A percentile compares a stretch with the other conserved stretches of the same genome.
phyloP scores from a whole-genome alignment of 2,113 vertebrate species.

The Lepus americanus region DNA sequence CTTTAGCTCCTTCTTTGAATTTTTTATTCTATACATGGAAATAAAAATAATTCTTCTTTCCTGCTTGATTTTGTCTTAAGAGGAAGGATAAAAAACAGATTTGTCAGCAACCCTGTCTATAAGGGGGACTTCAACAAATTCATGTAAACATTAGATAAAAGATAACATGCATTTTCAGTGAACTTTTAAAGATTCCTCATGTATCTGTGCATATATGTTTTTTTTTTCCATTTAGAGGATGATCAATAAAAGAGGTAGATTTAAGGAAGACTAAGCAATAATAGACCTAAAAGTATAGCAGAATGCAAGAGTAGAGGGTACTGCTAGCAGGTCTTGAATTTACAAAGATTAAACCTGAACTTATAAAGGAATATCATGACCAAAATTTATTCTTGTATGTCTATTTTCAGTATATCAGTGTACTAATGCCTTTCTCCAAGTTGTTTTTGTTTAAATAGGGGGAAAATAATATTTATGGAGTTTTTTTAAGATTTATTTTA shows the following conservation, averaged over 20 bases:
- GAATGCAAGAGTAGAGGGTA: background rate
- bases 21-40: constrained; percentile 29
- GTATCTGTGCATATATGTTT: background rate
- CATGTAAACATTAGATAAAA: too few species aligned
- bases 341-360: background rate
- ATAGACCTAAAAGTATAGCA: background rate
- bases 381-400: background rate
- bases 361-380: constrained; percentile 26
- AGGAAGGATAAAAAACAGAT: background rate
- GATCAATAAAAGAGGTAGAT: background rate
- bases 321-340: background rate
- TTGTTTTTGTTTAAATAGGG: background rate
- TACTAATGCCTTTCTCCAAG: background rate
- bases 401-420: background rate
- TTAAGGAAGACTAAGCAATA: background rate
- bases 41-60: background rate
- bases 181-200: too few species aligned
- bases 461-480: constrained; percentile 54
- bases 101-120: background rate
- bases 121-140: background rate
- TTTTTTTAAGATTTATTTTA: background rate
- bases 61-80: background rate
- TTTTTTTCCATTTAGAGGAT: constrained; percentile 4
- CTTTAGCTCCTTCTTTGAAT: background rate
- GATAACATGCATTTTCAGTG: too few species aligned